Evolutionary conservation across 2,888 invertebrate genomes (phyloP).

Genomic region (Polydrusus cervinus): DNA sequence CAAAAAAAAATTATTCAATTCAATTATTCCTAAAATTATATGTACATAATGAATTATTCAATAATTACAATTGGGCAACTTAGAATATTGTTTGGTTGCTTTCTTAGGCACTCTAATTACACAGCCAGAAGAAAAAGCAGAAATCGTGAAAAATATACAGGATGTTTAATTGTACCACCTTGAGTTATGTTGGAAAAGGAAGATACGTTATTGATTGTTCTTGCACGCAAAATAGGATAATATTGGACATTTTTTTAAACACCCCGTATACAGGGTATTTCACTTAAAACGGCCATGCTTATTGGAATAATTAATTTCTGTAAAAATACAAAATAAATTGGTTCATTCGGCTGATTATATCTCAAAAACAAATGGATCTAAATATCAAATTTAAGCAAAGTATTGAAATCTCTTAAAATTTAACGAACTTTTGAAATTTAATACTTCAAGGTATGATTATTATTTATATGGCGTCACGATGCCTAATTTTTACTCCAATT

Average conservation of each 20-base stretch:
- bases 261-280: conserved; percentile 32
- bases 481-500: too few species aligned
- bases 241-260: not conserved
- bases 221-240: not conserved
- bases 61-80: conserved; percentile 63
- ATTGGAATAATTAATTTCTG: too few species aligned
- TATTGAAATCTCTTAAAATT: too few species aligned
- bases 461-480: too few species aligned
- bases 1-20: conserved; percentile 15
- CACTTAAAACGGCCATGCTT: too few species aligned
- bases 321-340: too few species aligned
- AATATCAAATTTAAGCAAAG: too few species aligned
- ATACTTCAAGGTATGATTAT: too few species aligned
- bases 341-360: too few species aligned
- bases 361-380: too few species aligned
- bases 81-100: conserved; percentile 66
- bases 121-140: conserved; percentile 61
- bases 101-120: conserved; percentile 69
- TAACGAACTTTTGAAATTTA: too few species aligned
- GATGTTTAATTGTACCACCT: not conserved
- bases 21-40: conserved; percentile 51
- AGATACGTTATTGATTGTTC: not conserved
- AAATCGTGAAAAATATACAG: conserved; percentile 53
- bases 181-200: not conserved
- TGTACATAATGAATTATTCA: conserved; percentile 62